A percentile compares a stretch with the other conserved stretches of the same genome.
These are phyloP conservation scores for Rhagium mordax DNA, from an alignment of 2,888 invertebrate species.

Conservation along the genomic window DNA sequence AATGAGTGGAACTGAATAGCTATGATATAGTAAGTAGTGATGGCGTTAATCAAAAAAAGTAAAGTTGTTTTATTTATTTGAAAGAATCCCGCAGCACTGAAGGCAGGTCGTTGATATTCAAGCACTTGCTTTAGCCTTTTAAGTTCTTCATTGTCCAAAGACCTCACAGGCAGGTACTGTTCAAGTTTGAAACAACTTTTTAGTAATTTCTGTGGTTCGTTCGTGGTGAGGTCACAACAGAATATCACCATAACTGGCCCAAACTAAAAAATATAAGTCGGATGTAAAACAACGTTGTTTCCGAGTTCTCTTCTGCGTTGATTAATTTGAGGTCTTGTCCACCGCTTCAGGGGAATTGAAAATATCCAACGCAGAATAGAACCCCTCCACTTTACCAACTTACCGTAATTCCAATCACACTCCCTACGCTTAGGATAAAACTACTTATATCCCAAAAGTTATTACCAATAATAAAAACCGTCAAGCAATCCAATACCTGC, in stretches of 20 bases:
- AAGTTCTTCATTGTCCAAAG: constrained; percentile 7
- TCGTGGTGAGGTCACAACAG: not conserved
- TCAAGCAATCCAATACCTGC: not conserved
- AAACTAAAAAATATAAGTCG: not conserved
- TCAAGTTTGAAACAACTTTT: not conserved
- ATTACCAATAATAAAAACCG: not conserved
- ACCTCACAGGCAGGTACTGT: not conserved
- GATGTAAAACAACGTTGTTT: no score
- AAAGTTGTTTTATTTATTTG: constrained; percentile 2
- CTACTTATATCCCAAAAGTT: not conserved
- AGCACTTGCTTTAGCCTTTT: not conserved
- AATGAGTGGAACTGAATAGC: constrained; percentile 14
- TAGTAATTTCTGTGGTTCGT: not conserved
- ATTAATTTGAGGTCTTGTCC: no score
- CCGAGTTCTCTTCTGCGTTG: no score
- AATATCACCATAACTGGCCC: constrained; percentile 8
- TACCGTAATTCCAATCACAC: not conserved
- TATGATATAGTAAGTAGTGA: constrained; percentile 19
- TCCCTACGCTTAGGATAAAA: no score
- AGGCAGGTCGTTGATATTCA: not conserved
- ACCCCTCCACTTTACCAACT: no score
- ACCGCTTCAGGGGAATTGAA: no score
- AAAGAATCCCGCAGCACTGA: constrained; percentile 21
- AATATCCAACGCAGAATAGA: no score
- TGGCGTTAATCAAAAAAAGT: not conserved